phyloP scores from a whole-genome alignment of 2,113 vertebrate genomes.

The Macaca nemestrina region DNA sequence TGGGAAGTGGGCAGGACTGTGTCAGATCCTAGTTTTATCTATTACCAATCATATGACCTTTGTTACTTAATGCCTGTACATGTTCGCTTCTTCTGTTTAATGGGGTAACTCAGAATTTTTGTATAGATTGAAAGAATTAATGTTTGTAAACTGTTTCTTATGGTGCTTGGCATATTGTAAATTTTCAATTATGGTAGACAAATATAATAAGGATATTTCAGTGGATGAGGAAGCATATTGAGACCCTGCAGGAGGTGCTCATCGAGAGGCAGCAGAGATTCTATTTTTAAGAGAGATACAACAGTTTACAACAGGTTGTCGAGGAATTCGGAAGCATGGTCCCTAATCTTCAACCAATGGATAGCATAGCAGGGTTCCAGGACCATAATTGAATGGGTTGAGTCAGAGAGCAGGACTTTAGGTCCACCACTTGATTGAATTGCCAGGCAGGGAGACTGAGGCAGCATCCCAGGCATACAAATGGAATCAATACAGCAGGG shows the following conservation, averaged over 20 bases:
- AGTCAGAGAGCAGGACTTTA: neutral
- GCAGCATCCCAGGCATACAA: neutral
- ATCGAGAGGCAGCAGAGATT: neutral
- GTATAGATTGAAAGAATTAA: neutral
- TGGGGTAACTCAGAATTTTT: neutral
- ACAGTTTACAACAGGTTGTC: neutral
- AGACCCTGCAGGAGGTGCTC: neutral
- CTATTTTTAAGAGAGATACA: neutral
- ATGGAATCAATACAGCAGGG: neutral
- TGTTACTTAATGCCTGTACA: neutral
- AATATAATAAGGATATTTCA: neutral
- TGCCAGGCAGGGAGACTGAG: neutral
- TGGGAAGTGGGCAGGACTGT: neutral
- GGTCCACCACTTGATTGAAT: neutral
- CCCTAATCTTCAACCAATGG: neutral
- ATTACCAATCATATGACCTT: neutral
- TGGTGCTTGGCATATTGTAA: neutral
- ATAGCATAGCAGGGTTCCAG: neutral
- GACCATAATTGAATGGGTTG: neutral
- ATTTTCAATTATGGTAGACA: neutral
- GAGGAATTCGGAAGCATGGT: neutral
- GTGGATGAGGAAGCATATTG: neutral
- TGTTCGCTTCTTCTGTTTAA: neutral
- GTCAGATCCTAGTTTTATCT: neutral
- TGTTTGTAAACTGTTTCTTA: neutral